These are phyloP conservation scores for Capromys pilorides DNA, from an alignment of 2,797 vertebrate species.

Conservation along the genomic window DNA sequence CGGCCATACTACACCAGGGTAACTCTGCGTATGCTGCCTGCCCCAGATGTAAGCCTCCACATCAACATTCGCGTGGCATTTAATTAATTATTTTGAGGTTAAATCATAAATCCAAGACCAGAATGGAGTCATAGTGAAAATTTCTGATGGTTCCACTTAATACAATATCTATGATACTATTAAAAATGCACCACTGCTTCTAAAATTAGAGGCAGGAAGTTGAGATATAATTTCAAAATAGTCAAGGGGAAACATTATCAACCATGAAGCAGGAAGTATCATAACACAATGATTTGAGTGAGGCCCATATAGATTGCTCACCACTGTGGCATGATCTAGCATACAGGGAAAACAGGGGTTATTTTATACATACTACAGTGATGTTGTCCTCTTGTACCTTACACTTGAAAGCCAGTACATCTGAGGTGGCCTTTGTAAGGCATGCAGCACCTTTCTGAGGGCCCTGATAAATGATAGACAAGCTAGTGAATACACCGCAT, in stretches of 20 bases:
- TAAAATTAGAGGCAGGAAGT: constrained; percentile 17
- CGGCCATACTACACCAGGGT: not conserved
- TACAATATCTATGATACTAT: not conserved
- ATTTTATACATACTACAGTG: not conserved
- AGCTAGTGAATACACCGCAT: constrained; percentile 66
- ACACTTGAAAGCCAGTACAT: constrained; percentile 49
- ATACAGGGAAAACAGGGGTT: constrained; percentile 36
- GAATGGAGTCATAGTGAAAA: constrained; percentile 37
- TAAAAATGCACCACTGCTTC: not conserved
- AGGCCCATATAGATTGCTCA: not conserved
- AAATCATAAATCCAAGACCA: not conserved
- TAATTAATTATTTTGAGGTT: not conserved
- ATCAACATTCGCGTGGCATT: not conserved
- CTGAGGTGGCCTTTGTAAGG: constrained; percentile 78
- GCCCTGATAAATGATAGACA: constrained; percentile 34
- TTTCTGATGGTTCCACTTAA: not conserved
- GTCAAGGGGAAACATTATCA: not conserved
- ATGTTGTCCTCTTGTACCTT: not conserved
- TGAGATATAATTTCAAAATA: not conserved
- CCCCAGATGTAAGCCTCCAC: not conserved
- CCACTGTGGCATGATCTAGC: constrained; percentile 34
- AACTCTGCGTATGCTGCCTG: not conserved
- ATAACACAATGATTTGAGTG: not conserved
- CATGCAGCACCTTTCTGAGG: constrained; percentile 65
- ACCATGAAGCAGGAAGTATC: not conserved